Base-by-base conservation (phyloP, 2,113 vertebrate genomes). In the Spheniscus mendiculus region DNA sequence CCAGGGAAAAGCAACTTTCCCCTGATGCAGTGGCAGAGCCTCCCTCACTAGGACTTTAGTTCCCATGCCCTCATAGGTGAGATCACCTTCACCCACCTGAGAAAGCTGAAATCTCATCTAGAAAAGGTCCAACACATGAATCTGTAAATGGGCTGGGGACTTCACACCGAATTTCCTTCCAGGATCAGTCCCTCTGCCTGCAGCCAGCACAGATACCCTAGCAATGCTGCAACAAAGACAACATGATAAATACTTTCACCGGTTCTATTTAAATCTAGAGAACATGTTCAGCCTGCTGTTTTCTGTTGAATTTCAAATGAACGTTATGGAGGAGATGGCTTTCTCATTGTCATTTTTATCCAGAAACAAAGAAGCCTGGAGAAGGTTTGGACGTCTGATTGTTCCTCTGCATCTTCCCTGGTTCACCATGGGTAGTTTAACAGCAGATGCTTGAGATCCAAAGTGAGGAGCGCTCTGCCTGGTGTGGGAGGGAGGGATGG, bases 251-350 rank as follows among this genome's bases (percentile, higher is more conserved):
- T 83, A 96, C 53, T 93, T 95, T 89, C 73, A 85, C 89, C 66
- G 96, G 89, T 80, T 91, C 91, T 90, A 83, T 96, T 96, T 87
- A 77, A 96, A 95, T 90, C 36, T 26, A 70, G 89, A 80, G 45
- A 93, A 93, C 63, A 73, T 20, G 20, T 16, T 91, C 74, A 80
- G 52, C 63, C 84, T 82, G 76, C 71, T 91, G 89, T 30, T 91
- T 93, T 84, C 67, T 83, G 78, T 77, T 70, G 84, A 72, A 77
- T 93, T 97, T 93, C 88, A 70, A 36, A 86, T n/a, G 26, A 93
- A 58, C 5, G 11, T 34, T 81, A 9, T 18, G 16, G 59, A 91
- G 36, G 58, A 92, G 66, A 73, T 40, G 16, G 26, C 47, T 83
- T 86, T 88, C 44, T 72, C n/a, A n/a, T n/a, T 66, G 73, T n/a